These are phyloP conservation scores for Protodeltote pygarga DNA, from an alignment of 2,888 invertebrate genomes.

Conservation along the genomic window DNA sequence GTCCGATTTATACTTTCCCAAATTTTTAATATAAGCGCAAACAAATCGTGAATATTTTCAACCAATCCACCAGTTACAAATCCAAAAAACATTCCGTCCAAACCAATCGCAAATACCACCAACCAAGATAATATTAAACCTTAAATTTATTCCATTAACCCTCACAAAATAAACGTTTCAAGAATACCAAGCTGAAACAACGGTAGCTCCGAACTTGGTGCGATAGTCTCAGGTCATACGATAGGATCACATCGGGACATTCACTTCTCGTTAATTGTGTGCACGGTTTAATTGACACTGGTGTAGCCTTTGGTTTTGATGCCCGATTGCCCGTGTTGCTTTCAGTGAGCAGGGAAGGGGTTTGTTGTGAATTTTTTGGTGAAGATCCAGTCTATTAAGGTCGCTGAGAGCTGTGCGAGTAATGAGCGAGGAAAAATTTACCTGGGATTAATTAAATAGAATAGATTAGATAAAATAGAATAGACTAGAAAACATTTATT, in stretches of 20 bases:
- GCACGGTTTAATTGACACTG: conserved; percentile 75
- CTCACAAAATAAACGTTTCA: conserved; percentile 62
- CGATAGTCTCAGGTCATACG: conserved; percentile 81
- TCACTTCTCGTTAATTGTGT: conserved; percentile 76
- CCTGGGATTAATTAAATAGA: no score
- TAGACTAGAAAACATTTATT: no score
- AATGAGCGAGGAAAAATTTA: no score
- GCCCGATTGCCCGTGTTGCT: conserved; percentile 37
- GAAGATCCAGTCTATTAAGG: background rate
- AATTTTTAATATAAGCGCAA: no score
- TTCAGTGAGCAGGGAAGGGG: background rate
- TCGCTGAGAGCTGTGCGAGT: no score
- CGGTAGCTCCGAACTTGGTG: conserved; percentile 76
- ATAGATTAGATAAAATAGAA: no score
- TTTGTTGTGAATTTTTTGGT: conserved; percentile 20
- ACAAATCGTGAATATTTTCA: background rate
- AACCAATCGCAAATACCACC: conserved; percentile 34
- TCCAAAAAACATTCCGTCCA: background rate
- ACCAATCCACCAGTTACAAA: background rate
- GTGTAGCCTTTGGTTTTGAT: conserved; percentile 48
- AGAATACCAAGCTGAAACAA: conserved; percentile 76
- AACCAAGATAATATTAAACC: conserved; percentile 46
- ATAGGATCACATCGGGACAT: conserved; percentile 78
- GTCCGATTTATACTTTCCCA: no score
- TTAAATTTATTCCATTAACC: conserved; percentile 75